Evolutionary conservation across 2,113 vertebrate genomes (phyloP).

Genomic region (Cottus gobio): DNA sequence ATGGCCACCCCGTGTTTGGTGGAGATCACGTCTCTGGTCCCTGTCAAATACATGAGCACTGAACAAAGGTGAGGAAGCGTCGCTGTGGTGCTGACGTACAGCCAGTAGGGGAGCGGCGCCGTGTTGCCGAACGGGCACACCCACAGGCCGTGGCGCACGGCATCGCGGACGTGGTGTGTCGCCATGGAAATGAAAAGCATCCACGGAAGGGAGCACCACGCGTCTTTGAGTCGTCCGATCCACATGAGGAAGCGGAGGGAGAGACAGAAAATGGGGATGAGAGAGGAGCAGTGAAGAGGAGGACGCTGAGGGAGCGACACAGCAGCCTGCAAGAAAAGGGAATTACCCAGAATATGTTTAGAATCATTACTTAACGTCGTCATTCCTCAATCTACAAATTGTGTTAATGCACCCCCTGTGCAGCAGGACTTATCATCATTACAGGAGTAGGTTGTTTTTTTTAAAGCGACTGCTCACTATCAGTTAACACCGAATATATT

Average conservation of each 20-base stretch:
- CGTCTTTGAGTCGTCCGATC: conserved; percentile 91
- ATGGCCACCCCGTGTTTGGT: conserved; percentile 92
- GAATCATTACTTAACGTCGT: not conserved
- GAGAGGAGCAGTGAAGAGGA: conserved; percentile 92
- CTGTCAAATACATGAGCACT: conserved; percentile 93
- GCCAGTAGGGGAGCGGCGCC: conserved; percentile 92
- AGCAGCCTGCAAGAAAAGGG: conserved; percentile 84
- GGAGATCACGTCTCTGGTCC: conserved; percentile 92
- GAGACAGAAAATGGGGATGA: conserved; percentile 89
- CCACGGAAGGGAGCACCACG: conserved; percentile 97
- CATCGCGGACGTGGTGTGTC: conserved; percentile 94
- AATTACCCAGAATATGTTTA: not conserved
- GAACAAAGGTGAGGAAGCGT: conserved; percentile 95
- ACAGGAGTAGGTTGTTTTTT: not conserved
- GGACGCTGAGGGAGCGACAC: conserved; percentile 90
- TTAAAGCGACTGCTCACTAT: not conserved
- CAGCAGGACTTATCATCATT: not conserved
- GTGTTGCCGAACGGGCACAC: conserved; percentile 95
- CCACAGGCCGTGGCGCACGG: conserved; percentile 94
- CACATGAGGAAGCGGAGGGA: conserved; percentile 90
- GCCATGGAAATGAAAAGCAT: conserved; percentile 95
- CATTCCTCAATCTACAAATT: not conserved
- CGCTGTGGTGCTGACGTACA: conserved; percentile 91
- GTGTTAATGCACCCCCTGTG: not conserved
- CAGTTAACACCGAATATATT: no score